Evolutionary conservation across 2,113 vertebrate species (phyloP).

Genomic region (human (Homo sapiens)): GRCh38 chr16:8969501-8970000

Average conservation of each 20-base stretch:
- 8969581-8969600: background rate
- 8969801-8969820: background rate
- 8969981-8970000: too few species aligned
- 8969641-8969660: background rate
- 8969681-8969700: background rate
- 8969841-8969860: too few species aligned
- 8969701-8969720: background rate
- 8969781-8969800: background rate
- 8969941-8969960: too few species aligned
- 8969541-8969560: background rate
- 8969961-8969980: too few species aligned
- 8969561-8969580: background rate
- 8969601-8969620: background rate
- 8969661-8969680: background rate
- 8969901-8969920: too few species aligned
- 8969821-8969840: too few species aligned
- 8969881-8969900: too few species aligned
- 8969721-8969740: background rate
- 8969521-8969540: background rate
- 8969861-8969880: too few species aligned
- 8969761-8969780: background rate
- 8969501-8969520: too few species aligned
- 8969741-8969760: background rate
- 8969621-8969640: background rate
- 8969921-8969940: too few species aligned